These are phyloP conservation scores for Drosophila anceps DNA, from an alignment of 2,888 invertebrate genomes.

Conservation along the genomic window DNA sequence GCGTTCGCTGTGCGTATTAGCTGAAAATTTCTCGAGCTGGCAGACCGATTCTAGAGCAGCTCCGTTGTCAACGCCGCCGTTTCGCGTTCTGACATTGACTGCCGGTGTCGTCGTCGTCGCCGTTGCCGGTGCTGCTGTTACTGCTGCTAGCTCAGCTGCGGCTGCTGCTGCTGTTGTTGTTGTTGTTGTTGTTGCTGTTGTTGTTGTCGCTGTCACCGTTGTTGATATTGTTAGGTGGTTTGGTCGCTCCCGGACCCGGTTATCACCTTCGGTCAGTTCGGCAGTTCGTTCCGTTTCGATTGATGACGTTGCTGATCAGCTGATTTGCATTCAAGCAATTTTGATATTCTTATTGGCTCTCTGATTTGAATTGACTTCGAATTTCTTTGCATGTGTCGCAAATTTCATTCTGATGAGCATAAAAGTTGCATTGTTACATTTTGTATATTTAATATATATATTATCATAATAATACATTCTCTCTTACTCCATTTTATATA, in stretches of 20 bases:
- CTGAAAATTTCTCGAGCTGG: constrained; percentile 11
- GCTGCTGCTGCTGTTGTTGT: constrained; percentile 12
- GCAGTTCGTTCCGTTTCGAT: constrained; percentile 38
- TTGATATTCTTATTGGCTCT: not conserved
- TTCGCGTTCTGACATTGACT: constrained; percentile 77
- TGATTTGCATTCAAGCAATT: constrained; percentile 40
- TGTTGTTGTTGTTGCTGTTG: constrained; percentile 24
- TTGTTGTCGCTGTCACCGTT: too few species aligned
- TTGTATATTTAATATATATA: not conserved
- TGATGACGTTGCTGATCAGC: constrained; percentile 61
- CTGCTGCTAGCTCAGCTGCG: constrained; percentile 18
- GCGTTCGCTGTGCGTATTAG: constrained; percentile 15
- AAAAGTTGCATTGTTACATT: not conserved
- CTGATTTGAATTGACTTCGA: constrained; percentile 9
- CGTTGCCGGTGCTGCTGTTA: constrained; percentile 13
- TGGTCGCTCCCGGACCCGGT: constrained; percentile 44
- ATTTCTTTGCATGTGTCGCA: not conserved
- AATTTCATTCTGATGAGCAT: constrained; percentile 9
- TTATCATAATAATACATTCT: not conserved
- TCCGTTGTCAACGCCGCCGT: constrained; percentile 74
- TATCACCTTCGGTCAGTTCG: constrained; percentile 57
- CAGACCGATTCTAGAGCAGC: constrained; percentile 61
- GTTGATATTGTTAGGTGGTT: constrained; percentile 39
- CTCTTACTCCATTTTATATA: not conserved
- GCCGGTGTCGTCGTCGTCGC: constrained; percentile 42